Percentiles rank a stretch among this genome's conserved stretches.
phyloP scores from a whole-genome alignment of 2,113 vertebrate species.

The Indri indri region DNA sequence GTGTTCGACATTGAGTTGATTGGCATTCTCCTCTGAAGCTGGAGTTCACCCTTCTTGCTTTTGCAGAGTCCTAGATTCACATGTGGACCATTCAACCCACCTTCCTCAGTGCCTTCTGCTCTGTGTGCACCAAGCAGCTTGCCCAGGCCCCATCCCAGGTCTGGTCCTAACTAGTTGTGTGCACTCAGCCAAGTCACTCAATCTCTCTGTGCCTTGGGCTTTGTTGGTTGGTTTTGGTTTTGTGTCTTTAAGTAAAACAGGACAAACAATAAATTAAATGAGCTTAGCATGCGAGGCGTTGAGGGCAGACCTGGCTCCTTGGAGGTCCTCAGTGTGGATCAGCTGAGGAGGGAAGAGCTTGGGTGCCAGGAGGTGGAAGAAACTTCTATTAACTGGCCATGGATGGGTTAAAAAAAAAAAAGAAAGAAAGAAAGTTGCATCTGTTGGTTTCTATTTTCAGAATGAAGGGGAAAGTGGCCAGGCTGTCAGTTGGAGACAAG shows the following conservation, averaged over 20 bases:
- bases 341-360: neutral
- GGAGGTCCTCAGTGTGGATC: fast-evolving
- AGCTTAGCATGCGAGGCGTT: neutral
- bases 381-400: too few relatives aligned
- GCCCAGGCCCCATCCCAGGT: neutral
- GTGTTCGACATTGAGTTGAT: neutral
- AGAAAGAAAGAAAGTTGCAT: neutral
- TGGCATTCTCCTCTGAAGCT: neutral
- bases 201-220: neutral
- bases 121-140: neutral
- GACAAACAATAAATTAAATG: neutral
- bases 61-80: too few relatives aligned
- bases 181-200: neutral
- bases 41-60: neutral
- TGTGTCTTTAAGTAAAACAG: neutral
- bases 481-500: neutral
- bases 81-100: neutral
- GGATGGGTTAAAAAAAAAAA: too few relatives aligned
- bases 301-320: neutral
- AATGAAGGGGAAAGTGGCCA: neutral
- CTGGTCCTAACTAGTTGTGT: neutral
- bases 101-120: fast-evolving
- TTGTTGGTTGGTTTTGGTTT: neutral
- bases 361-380: neutral
- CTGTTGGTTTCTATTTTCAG: neutral